phyloP scores from a whole-genome alignment of 2,113 vertebrate genomes.

The Neolamprologus tretocephalus region DNA sequence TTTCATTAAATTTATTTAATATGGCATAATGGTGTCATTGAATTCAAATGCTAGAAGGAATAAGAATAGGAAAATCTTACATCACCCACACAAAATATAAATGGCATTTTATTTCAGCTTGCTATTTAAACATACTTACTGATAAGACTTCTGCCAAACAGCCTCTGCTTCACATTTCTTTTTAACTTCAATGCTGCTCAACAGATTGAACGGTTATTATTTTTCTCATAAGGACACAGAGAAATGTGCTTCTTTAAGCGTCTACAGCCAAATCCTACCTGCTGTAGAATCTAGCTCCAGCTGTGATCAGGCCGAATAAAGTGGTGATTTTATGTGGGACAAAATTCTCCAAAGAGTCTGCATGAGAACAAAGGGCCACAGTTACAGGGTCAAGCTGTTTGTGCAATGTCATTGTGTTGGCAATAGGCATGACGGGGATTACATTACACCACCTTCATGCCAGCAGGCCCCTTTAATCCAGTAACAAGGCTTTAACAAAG shows the following conservation, averaged over 20 bases:
- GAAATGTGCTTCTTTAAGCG: neutral
- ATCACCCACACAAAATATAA: neutral
- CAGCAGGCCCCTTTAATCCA: neutral
- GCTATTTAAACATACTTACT: slow-evolving; percentile 42
- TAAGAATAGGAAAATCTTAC: neutral
- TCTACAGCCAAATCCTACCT: slow-evolving; percentile 1
- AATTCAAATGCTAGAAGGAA: neutral
- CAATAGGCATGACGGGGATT: slow-evolving; percentile 34
- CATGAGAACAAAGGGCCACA: neutral
- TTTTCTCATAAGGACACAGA: neutral
- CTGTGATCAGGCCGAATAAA: slow-evolving; percentile 58
- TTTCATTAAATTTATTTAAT: neutral
- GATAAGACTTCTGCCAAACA: slow-evolving; percentile 55
- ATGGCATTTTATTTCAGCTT: neutral
- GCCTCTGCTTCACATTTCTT: slow-evolving; percentile 58
- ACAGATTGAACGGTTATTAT: neutral
- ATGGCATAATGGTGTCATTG: neutral
- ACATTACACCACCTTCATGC: neutral
- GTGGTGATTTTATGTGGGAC: slow-evolving; percentile 51
- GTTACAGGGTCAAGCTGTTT: neutral
- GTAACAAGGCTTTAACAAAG: neutral
- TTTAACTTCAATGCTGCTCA: slow-evolving; percentile 58
- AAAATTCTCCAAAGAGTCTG: slow-evolving; percentile 52
- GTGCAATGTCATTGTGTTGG: neutral
- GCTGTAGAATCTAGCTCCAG: slow-evolving; percentile 46